A percentile compares a stretch with the other conserved stretches of the same genome.
These are phyloP conservation scores for Drosophila ogumai DNA, from an alignment of 1,140 invertebrate genomes.

Conservation along the genomic window DNA sequence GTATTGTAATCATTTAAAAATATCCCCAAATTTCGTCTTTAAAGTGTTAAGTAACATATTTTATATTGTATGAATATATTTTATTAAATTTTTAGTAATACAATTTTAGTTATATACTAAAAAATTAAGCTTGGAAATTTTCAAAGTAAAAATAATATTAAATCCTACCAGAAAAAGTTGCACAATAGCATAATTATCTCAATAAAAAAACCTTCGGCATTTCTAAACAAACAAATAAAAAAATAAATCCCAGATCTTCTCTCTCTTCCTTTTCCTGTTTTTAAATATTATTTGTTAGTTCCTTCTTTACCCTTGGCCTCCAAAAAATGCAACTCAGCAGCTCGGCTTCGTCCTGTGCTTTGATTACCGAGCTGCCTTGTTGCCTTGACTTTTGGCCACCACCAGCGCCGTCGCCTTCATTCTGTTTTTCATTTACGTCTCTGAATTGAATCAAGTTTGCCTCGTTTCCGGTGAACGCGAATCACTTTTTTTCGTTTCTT, in stretches of 20 bases:
- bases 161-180: background rate
- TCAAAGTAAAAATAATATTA: background rate
- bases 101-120: too few relatives aligned
- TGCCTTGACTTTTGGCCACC: slow-evolving; percentile 60
- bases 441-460: slow-evolving; percentile 76
- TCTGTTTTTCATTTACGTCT: slow-evolving; percentile 77
- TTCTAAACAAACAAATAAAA: background rate
- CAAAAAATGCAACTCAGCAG: slow-evolving; percentile 25
- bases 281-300: background rate
- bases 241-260: background rate
- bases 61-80: too few relatives aligned
- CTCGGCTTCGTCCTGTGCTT: slow-evolving; percentile 52
- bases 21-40: too few relatives aligned
- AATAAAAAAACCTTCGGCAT: background rate
- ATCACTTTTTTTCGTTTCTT: slow-evolving; percentile 10
- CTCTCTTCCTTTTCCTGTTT: background rate
- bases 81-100: too few relatives aligned
- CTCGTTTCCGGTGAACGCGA: slow-evolving; percentile 57
- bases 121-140: too few relatives aligned
- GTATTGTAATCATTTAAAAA: too few relatives aligned
- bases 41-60: too few relatives aligned
- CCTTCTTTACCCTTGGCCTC: slow-evolving; percentile 18
- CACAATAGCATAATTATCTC: background rate
- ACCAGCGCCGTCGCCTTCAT: slow-evolving; percentile 55
- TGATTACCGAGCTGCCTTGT: slow-evolving; percentile 55